Conservation (phyloP, 1,140 invertebrate genomes). For the Stegodyphus dumicola region DNA sequence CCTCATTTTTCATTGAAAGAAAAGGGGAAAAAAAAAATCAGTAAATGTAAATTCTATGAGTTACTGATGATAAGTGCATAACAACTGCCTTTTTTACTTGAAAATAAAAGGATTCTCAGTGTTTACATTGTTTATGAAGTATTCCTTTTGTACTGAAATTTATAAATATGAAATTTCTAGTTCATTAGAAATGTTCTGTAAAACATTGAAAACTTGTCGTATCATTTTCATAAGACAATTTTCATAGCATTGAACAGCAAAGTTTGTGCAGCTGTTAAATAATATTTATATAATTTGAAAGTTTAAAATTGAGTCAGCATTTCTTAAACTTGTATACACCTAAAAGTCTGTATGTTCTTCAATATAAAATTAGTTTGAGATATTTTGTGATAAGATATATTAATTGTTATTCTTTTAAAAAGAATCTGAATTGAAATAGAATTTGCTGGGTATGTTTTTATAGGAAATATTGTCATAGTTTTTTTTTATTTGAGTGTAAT, state of each 20-base stretch:
- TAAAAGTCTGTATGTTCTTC: neutral
- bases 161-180: neutral
- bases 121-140: neutral
- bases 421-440: no score
- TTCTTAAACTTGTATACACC: neutral
- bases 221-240: neutral
- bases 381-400: neutral
- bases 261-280: neutral
- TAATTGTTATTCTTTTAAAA: neutral
- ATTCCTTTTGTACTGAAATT: neutral
- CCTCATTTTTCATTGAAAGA: neutral
- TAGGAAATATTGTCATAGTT: no score
- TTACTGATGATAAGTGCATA: no score
- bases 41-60: neutral
- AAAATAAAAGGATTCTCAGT: constrained; percentile 1
- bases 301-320: neutral
- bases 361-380: neutral
- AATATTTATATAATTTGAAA: neutral
- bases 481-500: no score
- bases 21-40: neutral
- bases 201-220: neutral
- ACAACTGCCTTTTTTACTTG: constrained; percentile 11
- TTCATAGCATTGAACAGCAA: constrained; percentile 23
- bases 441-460: no score
- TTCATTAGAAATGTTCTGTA: constrained; percentile 2